These are phyloP conservation scores for Chironomus riparius DNA, from an alignment of 2,888 invertebrate species.

Conservation along the genomic window DNA sequence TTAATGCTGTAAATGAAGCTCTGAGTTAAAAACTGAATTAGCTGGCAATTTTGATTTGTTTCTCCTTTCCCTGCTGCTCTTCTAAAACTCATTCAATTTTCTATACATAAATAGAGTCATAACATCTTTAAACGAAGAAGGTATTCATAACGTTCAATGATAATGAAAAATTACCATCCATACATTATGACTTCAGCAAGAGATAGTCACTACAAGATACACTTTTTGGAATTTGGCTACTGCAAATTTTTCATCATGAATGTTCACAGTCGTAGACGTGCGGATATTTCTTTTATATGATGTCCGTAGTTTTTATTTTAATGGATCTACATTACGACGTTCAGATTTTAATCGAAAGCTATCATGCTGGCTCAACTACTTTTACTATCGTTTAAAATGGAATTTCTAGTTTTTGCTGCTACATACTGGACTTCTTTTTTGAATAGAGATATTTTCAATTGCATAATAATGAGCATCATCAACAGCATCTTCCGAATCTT, in stretches of 20 bases:
- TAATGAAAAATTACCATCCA: neutral
- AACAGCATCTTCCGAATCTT: neutral
- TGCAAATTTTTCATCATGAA: neutral
- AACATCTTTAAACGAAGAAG: no score
- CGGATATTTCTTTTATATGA: neutral
- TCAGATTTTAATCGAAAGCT: neutral
- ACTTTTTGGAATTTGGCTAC: neutral
- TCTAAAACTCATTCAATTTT: no score
- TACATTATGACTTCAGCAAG: neutral
- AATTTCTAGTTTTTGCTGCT: neutral
- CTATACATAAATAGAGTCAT: no score
- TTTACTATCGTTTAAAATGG: neutral
- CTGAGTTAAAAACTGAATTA: no score
- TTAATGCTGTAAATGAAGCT: no score
- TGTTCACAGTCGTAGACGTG: neutral
- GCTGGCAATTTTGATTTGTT: no score
- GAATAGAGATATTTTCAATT: neutral
- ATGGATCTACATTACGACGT: neutral
- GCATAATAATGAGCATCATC: neutral
- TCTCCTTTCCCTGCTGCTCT: no score
- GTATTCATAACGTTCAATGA: no score
- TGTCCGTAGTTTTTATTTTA: neutral
- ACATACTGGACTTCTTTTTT: neutral
- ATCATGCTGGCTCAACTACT: neutral
- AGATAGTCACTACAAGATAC: neutral